Evolutionary conservation across 2,113 vertebrate species (phyloP).

Genomic region (Benitochromis conjunctus): DNA sequence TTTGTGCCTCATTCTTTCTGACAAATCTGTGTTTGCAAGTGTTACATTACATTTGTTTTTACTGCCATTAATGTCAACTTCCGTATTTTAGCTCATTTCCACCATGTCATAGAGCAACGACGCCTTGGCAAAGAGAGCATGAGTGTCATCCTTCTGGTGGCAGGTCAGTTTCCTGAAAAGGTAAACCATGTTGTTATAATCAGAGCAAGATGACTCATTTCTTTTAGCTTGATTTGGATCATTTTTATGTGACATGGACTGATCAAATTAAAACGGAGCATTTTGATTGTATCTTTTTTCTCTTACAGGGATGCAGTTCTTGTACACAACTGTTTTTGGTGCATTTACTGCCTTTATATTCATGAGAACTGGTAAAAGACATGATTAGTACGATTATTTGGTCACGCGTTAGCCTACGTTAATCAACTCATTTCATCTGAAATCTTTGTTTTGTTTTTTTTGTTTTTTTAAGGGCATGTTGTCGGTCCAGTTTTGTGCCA

Average conservation of each 20-base stretch:
- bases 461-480: constrained; percentile 67
- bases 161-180: not conserved
- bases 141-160: constrained; percentile 67
- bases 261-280: not conserved
- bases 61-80: not conserved
- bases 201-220: not conserved
- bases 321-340: constrained; percentile 79
- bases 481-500: constrained; percentile 78
- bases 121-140: constrained; percentile 71
- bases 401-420: not conserved
- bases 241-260: not conserved
- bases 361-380: constrained; percentile 73
- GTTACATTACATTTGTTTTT: not conserved
- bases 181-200: not conserved
- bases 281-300: not conserved
- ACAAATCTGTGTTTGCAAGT: not conserved
- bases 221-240: not conserved
- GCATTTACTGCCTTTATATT: constrained; percentile 80
- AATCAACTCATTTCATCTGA: not conserved
- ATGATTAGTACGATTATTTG: not conserved
- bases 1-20: not conserved
- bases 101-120: constrained; percentile 77
- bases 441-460: not conserved
- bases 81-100: constrained; percentile 72
- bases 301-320: constrained; percentile 77